A percentile compares a stretch with the other conserved stretches of the same genome.
Evolutionary conservation across 1,140 invertebrate genomes (phyloP).

Genomic region (Laupala kohalensis): DNA sequence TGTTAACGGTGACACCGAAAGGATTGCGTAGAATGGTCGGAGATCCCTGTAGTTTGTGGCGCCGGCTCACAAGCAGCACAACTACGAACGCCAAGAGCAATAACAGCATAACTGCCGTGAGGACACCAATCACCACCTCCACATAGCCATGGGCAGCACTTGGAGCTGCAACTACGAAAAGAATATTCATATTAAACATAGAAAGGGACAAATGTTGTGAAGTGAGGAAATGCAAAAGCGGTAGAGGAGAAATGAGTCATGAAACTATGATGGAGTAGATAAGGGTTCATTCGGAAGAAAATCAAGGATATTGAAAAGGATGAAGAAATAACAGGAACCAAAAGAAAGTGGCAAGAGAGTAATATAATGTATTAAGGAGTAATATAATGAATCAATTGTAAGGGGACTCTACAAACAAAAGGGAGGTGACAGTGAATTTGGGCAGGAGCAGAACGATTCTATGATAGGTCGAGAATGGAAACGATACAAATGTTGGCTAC

Average conservation of each 20-base stretch:
- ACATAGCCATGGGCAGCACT: constrained; percentile 48
- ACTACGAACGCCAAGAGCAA: constrained; percentile 50
- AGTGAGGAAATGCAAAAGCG: neutral
- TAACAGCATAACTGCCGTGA: constrained; percentile 56
- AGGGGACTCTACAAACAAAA: too few relatives aligned
- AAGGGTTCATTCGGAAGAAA: too few relatives aligned
- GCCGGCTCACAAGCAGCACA: constrained; percentile 47
- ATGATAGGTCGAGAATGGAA: too few relatives aligned
- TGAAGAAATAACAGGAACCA: too few relatives aligned
- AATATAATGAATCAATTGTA: too few relatives aligned
- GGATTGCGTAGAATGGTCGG: constrained; percentile 44
- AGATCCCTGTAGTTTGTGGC: constrained; percentile 48
- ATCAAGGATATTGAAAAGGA: too few relatives aligned
- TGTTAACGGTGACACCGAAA: constrained; percentile 49
- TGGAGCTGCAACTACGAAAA: constrained; percentile 37
- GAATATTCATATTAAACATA: neutral
- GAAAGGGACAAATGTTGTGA: neutral
- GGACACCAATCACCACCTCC: constrained; percentile 55
- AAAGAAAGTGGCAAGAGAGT: too few relatives aligned
- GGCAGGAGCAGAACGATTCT: too few relatives aligned
- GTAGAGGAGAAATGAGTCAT: neutral
- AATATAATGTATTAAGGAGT: too few relatives aligned
- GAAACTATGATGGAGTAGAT: too few relatives aligned
- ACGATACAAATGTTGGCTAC: too few relatives aligned
- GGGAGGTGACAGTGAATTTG: too few relatives aligned